Conservation (phyloP, 2,797 vertebrate genomes). For the Hemibagrus guttatus region DNA sequence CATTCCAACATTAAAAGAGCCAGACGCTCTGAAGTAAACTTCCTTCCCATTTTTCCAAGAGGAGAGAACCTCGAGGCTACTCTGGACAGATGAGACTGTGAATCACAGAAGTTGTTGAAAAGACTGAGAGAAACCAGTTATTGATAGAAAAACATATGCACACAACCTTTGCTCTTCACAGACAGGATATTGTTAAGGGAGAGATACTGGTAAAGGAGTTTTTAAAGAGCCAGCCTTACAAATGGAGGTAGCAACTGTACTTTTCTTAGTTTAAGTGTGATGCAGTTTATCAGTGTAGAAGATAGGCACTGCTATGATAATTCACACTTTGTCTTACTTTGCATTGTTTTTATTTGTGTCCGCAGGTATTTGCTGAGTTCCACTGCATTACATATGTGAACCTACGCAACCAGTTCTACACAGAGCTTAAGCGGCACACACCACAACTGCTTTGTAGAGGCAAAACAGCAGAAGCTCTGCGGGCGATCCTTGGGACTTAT, state of each 20-base stretch:
- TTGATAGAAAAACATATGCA: neutral
- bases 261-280: neutral
- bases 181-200: neutral
- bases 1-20: neutral
- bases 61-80: neutral
- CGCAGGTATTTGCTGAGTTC: constrained; percentile 13
- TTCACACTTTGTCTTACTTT: too few relatives aligned
- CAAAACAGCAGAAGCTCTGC: neutral
- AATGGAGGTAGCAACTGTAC: neutral
- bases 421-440: neutral
- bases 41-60: neutral
- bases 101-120: neutral
- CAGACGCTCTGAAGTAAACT: too few relatives aligned
- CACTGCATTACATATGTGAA: constrained; percentile 16
- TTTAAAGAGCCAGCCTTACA: neutral
- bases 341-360: neutral
- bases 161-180: too few relatives aligned
- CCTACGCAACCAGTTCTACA: constrained; percentile 9
- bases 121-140: neutral
- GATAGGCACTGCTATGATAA: neutral
- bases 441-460: neutral
- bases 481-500: neutral
- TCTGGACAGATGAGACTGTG: neutral
- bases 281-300: neutral
- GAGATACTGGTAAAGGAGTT: neutral